Evolutionary conservation across 2,888 invertebrate species (phyloP).

Genomic region (Stegophylla sp.): DNA sequence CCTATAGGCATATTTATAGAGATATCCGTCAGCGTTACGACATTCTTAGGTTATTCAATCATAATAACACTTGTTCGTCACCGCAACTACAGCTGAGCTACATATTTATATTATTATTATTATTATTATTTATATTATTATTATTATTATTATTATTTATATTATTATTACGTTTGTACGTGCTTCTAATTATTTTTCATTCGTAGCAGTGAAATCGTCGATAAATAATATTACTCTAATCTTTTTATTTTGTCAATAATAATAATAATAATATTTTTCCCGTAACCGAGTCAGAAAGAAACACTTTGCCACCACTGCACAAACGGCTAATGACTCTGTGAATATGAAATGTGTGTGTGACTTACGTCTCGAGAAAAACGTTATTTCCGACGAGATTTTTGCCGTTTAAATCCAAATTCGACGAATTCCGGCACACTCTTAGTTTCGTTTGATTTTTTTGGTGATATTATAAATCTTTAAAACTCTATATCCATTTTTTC

Average conservation of each 20-base stretch:
- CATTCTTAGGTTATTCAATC: too few species aligned
- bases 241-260: slow-evolving; percentile 9
- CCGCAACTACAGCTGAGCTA: background rate
- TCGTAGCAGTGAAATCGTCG: background rate
- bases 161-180: slow-evolving; percentile 3
- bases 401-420: too few species aligned
- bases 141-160: too few species aligned
- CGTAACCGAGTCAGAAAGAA: background rate
- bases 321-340: background rate
- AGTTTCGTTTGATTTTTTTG: too few species aligned
- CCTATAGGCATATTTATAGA: too few species aligned
- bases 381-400: background rate
- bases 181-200: slow-evolving; percentile 16
- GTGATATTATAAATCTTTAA: too few species aligned
- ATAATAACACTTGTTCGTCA: background rate
- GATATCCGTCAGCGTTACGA: too few species aligned
- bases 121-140: too few species aligned
- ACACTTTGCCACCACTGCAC: background rate
- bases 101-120: too few species aligned
- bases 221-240: background rate
- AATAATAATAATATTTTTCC: background rate
- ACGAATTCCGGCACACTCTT: too few species aligned
- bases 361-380: background rate
- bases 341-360: background rate
- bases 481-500: too few species aligned